Evolutionary conservation across 2,888 invertebrate genomes (phyloP), one percentile per base, ranked within the genome.

Genomic region (Seladonia tumulorum): DNA sequence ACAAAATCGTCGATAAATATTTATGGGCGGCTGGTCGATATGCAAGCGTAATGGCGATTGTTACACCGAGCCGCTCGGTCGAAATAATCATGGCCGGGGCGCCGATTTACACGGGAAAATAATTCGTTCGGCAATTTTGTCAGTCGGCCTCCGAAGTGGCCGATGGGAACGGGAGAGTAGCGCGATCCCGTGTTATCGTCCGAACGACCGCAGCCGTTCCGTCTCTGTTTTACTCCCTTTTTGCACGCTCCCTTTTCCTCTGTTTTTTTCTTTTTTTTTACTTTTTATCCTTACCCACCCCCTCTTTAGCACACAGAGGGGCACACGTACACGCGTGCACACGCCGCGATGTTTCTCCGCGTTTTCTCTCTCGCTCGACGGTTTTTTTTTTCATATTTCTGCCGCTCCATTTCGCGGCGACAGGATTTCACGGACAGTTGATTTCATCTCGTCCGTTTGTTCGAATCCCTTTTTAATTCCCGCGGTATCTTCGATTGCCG

Each of bases 1-100:
- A 80, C 82, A 87, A 90, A 92, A 91, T 90, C 87, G 87, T 83
- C 89, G 90, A 92, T 90, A 93, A 92, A 93, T 90, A 93, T 91
- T 92, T 91, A 92, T 92, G 87, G 90, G 81, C 63, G 68, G 74
- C 70, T 53, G 73, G 75, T 90, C 87, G 89, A 90, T 90, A 91
- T 90, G 90, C 90, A 88, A 89, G 86, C 84, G 77, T 91, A 89
- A 92, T 89, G 79, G 89, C 88, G 83, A 90, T 91, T 89, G 88
- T 89, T 88, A 88, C 87, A 88, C 82, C 85, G 10, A n/a, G 47
- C 75, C 79, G 88, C 80, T 87, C 89, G 85, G 85, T 86, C 88
- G 80, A 89, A 88, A 90, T 90, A 91, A 91, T 90, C 90, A 82
- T 76, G 87, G 85, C 60, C 53, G 66, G 39, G 68, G 35, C 39